Conservation (phyloP, 2,888 invertebrate genomes). For the Thysanoteuthis rhombus region DNA sequence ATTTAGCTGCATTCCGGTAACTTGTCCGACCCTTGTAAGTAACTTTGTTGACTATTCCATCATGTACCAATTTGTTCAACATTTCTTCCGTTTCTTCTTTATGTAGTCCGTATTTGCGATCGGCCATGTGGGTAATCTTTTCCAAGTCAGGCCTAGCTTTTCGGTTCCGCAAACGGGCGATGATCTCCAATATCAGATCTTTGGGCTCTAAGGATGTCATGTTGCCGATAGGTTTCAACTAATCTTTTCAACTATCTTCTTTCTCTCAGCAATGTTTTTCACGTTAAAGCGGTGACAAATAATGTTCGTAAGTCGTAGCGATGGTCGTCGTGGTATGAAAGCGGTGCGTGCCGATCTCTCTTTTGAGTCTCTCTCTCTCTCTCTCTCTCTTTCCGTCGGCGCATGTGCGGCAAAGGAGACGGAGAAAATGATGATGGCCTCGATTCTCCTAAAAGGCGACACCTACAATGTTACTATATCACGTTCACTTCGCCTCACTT, state of each 20-base stretch:
- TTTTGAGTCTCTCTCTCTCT: no score
- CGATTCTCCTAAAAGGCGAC: neutral
- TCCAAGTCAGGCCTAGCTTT: constrained; percentile 87
- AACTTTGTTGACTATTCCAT: constrained; percentile 81
- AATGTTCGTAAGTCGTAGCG: neutral
- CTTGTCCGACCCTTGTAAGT: constrained; percentile 87
- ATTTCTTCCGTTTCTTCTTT: constrained; percentile 73
- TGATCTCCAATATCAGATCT: constrained; percentile 83
- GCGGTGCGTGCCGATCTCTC: neutral
- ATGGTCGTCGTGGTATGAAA: neutral
- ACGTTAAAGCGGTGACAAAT: no score
- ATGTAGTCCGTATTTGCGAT: constrained; percentile 79
- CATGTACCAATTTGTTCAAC: constrained; percentile 79
- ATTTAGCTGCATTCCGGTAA: constrained; percentile 82
- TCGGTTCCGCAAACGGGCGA: constrained; percentile 83
- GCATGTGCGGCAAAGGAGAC: neutral
- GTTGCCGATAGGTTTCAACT: neutral
- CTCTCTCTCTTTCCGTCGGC: neutral
- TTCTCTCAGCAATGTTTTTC: neutral
- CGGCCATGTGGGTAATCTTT: constrained; percentile 83
- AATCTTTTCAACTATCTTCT: neutral
- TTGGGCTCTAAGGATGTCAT: constrained; percentile 68
- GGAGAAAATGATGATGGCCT: neutral
- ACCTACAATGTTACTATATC: neutral
- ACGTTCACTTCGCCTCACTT: neutral